Base-by-base conservation (phyloP, 2,797 vertebrate genomes). In the Forpus xanthops region DNA sequence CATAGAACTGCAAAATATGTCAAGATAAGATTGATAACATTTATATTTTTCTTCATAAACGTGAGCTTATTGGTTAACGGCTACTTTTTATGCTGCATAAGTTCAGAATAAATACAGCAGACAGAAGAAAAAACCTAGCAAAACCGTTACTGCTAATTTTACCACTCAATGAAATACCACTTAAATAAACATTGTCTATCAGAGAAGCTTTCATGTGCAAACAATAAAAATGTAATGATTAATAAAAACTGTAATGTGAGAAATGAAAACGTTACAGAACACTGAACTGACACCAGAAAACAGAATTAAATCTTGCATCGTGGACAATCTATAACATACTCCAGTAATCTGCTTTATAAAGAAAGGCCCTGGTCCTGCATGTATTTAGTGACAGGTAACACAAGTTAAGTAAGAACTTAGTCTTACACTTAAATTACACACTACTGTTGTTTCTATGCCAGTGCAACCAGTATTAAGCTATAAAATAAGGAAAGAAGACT, bases 221-320 rank as follows among this genome's bases (percentile, higher is more conserved):
- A 93, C 77, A 95, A 86, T 53, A 79, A 93, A 92, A 87, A 89
- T 67, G 39, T 75, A 73, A 93, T 65, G n/a, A 91, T 87, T 94
- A 93, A 85, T 92, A 96, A 96, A 93, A 91, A 84, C 31, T 42
- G 23, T 58, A 79, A 93, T 47, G 49, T 27, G 45, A 88, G 80
- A 94, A 96, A 91, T 76, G 30, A 84, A 94, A 95, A 70, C 0
- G 24, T 76, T 76, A 70, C 74, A 91, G 70, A 93, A 92, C 77
- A 85, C 44, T 86, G 85, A 95, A 82, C 45, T 93, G 85, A 85
- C 77, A 92, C 27, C 56, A 94, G 52, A 85, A 93, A 93, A 81
- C 0, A 5, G 35, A 97, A 93, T 88, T 79, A 93, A 64, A 81
- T 90, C 77, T 85, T 78, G 12, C 89, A 85, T 77, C 49, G 71